Evolutionary conservation across 2,888 invertebrate genomes (phyloP), one percentile per base, ranked within the genome.

Genomic region (Diarsia mendica): DNA sequence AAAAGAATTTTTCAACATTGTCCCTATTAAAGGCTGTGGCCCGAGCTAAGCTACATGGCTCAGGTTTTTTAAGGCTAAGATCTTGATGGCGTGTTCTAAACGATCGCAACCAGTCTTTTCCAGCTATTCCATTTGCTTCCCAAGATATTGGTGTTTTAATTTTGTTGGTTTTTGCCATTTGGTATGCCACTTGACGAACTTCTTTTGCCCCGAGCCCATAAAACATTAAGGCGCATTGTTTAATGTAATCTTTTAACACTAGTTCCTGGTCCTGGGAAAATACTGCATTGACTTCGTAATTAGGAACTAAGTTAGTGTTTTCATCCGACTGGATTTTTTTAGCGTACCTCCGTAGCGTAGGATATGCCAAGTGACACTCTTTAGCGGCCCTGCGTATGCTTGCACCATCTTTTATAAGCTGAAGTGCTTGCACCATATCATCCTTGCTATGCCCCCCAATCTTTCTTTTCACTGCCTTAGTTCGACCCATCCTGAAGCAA

Each of bases 281-380:
- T 28, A 58, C 13, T 58, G 39, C 39, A 58, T 58, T 58, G 23
- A 58, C 58, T 28, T 58, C 58, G 23, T 58, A 58, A 28, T 58
- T 28, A 28, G 58, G 58, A 58, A 58, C 23, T 28, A 58, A 58
- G 28, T 58, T 58, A 58, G 58, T n/a, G 66, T 58, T 53, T 75
- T 23, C n/a, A 65, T 23, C 15, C 48, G 48, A 48, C 65, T 58
- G 46, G 46, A 46, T 46, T 46, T 46, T 46, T 46, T 46, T 46
- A 46, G 46, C 46, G 46, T 46, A 46, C 46, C 58, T 58, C 23
- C 58, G 58, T 28, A 58, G 23, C 23, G 58, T 58, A 58, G 58
- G 58, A 58, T 58, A 58, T 28, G 58, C 58, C 58, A 58, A 58
- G 23, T 58, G 58, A 13, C 58, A 58, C 58, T 58, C 51, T 53